A percentile compares a stretch with the other conserved stretches of the same genome.
Conservation (phyloP, 2,797 vertebrate genomes). For the Diceros bicornis region DNA sequence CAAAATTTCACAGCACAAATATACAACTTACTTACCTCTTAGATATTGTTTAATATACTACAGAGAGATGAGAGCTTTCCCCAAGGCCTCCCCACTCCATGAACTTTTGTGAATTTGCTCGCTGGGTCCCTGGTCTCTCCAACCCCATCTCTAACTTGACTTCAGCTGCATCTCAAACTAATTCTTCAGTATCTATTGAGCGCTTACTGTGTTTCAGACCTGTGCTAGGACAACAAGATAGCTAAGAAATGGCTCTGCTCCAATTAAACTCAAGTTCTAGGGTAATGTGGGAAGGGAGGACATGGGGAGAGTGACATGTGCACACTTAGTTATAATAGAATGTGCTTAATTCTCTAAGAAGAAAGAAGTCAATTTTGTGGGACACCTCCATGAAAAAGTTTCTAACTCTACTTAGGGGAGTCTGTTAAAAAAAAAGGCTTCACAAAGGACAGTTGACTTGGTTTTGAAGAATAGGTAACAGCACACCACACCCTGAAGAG, state of each 20-base stretch:
- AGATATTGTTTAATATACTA: background rate
- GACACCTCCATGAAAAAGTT: background rate
- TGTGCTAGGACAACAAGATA: background rate
- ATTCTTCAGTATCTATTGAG: background rate
- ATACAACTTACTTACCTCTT: background rate
- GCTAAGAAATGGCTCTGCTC: background rate
- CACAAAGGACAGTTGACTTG: background rate
- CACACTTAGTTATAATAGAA: background rate
- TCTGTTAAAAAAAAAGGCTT: background rate
- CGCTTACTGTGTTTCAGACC: background rate
- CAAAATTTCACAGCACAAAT: background rate
- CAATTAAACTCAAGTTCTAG: background rate
- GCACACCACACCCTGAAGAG: background rate
- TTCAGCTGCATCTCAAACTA: background rate
- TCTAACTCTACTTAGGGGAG: background rate
- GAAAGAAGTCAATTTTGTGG: constrained; percentile 9
- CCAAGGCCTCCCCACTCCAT: fast-evolving
- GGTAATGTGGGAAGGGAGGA: background rate
- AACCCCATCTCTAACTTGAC: background rate
- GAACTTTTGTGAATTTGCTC: background rate
- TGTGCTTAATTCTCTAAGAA: background rate
- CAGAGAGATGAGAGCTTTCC: background rate
- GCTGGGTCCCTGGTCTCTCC: background rate
- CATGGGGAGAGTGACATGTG: fast-evolving
- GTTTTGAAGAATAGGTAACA: background rate